Evolutionary conservation across 2,797 vertebrate species (phyloP).

Genomic region (Chelon labrosus): DNA sequence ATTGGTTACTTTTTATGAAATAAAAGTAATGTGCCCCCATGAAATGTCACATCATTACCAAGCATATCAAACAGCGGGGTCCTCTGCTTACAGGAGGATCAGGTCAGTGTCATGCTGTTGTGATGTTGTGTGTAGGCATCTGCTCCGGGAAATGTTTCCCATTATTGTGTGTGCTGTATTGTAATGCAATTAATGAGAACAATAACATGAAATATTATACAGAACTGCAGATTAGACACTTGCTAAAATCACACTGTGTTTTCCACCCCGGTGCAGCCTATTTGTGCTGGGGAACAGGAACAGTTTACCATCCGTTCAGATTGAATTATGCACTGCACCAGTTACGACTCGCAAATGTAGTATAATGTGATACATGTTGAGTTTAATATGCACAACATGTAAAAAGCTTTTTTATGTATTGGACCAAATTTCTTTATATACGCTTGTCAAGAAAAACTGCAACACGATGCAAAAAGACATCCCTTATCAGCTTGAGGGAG

Average conservation of each 20-base stretch:
- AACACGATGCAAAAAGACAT: not conserved
- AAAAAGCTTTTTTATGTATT: not conserved
- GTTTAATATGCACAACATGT: not conserved
- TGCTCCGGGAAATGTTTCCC: constrained; percentile 9
- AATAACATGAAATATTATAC: constrained; percentile 3
- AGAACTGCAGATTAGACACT: not conserved
- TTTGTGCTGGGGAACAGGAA: not conserved
- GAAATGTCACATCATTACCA: constrained; percentile 44
- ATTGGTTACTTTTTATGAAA: constrained; percentile 26
- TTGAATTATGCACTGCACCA: not conserved
- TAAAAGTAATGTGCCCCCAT: constrained; percentile 31
- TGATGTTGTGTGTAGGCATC: constrained; percentile 1
- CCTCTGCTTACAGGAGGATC: constrained; percentile 13
- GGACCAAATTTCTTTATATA: no score
- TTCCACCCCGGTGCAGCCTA: not conserved
- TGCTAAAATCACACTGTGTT: not conserved
- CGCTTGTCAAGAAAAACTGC: not conserved
- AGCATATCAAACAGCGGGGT: constrained; percentile 37
- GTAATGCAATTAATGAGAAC: constrained; percentile 3
- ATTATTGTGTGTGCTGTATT: constrained; percentile 1
- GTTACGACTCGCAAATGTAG: not conserved
- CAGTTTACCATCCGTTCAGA: not conserved
- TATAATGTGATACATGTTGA: not conserved
- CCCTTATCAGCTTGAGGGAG: not conserved
- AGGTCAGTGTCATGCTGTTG: constrained; percentile 19